These are phyloP conservation scores for Mimachlamys varia DNA, from an alignment of 2,888 invertebrate species.

Conservation along the genomic window DNA sequence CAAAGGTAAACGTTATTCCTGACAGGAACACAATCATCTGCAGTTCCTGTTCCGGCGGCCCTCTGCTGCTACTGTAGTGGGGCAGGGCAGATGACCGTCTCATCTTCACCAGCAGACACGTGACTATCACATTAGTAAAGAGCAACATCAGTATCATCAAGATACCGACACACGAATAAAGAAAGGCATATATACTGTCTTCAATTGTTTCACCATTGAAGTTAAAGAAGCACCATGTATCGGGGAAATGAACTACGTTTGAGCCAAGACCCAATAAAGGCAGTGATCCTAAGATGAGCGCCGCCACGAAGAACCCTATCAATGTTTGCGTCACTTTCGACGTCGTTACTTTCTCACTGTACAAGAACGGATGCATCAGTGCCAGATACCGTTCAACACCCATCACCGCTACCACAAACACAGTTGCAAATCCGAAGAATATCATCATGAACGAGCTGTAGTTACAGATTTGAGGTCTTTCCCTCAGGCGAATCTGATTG, in stretches of 20 bases:
- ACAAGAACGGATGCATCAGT: conserved; percentile 32
- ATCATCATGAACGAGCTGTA: conserved; percentile 25
- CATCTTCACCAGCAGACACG: conserved; percentile 35
- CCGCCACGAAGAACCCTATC: conserved; percentile 28
- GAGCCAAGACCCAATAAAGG: conserved; percentile 29
- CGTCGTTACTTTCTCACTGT: background rate
- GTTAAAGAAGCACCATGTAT: conserved; percentile 37
- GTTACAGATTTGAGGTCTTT: background rate
- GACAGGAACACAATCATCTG: conserved; percentile 28
- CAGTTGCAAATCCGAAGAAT: conserved; percentile 32
- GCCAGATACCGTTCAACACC: conserved; percentile 25
- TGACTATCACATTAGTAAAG: background rate
- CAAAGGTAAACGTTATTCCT: background rate
- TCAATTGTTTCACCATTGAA: conserved; percentile 34
- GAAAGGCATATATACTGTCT: conserved; percentile 14
- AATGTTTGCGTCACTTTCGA: background rate
- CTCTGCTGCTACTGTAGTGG: conserved; percentile 4
- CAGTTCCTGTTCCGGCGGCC: conserved; percentile 16
- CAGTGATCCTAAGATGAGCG: background rate
- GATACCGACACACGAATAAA: background rate
- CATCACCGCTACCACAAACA: background rate
- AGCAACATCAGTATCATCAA: conserved; percentile 17
- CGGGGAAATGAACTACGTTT: conserved; percentile 12
- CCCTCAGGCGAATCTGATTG: background rate
- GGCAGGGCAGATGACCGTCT: conserved; percentile 19